phyloP scores from a whole-genome alignment of 2,888 invertebrate genomes.

The Belgica antarctica region DNA sequence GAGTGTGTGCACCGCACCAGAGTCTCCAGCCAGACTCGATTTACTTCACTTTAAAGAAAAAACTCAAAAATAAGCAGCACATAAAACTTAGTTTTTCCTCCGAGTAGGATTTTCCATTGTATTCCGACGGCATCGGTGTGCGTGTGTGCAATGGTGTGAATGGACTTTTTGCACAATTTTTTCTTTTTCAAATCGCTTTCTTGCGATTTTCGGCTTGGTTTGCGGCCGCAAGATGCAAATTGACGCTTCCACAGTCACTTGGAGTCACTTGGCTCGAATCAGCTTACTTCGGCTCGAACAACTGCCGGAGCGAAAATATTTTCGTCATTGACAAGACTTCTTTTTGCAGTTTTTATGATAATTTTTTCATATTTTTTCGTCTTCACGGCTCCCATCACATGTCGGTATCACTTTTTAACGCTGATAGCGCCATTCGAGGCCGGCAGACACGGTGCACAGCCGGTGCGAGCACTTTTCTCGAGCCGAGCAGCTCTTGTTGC shows the following conservation, averaged over 20 bases:
- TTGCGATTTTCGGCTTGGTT: not conserved
- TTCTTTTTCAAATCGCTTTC: constrained; percentile 12
- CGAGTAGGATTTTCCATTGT: constrained; percentile 20
- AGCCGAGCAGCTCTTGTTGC: too few relatives aligned
- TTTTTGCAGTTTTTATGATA: not conserved
- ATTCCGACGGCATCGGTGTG: constrained; percentile 5
- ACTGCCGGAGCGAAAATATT: constrained; percentile 1
- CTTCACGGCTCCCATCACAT: constrained; percentile 2
- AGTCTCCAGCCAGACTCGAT: not conserved
- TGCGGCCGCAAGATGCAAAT: constrained; percentile 6
- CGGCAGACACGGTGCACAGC: not conserved
- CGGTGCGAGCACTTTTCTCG: not conserved
- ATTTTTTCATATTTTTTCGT: not conserved
- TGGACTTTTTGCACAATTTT: constrained; percentile 38
- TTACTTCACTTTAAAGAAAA: constrained; percentile 7
- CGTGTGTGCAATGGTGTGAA: constrained; percentile 39
- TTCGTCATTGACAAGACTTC: not conserved
- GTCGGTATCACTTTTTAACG: not conserved
- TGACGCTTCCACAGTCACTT: not conserved
- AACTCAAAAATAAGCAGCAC: constrained; percentile 13
- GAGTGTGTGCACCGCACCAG: not conserved
- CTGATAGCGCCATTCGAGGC: not conserved
- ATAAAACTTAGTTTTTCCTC: constrained; percentile 23
- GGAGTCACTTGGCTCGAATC: not conserved
- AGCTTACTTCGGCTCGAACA: not conserved